A percentile compares a stretch with the other conserved stretches of the same genome.
Conservation (phyloP, 2,888 invertebrate genomes). For the Diarsia brunnea region DNA sequence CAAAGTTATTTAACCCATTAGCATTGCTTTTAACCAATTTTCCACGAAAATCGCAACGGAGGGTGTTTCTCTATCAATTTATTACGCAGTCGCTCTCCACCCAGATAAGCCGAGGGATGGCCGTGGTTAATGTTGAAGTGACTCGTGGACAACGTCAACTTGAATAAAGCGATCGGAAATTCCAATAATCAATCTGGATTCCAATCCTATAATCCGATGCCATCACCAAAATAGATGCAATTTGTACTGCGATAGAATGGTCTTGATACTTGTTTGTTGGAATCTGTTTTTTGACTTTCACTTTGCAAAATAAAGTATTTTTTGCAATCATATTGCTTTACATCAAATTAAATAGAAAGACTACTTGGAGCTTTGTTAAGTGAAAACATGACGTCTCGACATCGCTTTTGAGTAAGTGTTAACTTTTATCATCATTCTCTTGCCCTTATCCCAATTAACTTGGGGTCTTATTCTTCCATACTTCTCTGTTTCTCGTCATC, state of each 20-base stretch:
- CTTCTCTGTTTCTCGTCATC: no score
- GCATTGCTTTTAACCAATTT: slow-evolving; percentile 29
- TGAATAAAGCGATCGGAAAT: slow-evolving; percentile 73
- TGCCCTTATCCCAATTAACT: no score
- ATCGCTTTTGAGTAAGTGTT: not conserved
- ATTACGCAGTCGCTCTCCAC: slow-evolving; percentile 27
- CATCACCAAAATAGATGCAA: slow-evolving; percentile 74
- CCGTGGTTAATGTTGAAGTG: slow-evolving; percentile 46
- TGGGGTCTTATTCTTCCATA: no score
- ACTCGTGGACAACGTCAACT: slow-evolving; percentile 54
- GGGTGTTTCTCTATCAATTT: slow-evolving; percentile 39
- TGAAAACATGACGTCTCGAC: not conserved
- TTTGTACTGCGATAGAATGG: slow-evolving; percentile 37
- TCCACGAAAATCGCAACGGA: slow-evolving; percentile 8
- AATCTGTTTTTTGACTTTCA: not conserved
- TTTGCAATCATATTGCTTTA: no score
- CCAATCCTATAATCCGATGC: slow-evolving; percentile 75
- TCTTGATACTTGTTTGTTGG: slow-evolving; percentile 39
- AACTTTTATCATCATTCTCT: no score
- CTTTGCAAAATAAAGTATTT: not conserved
- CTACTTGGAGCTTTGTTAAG: no score
- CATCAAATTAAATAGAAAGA: no score
- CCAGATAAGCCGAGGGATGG: slow-evolving; percentile 40
- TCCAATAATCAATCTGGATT: slow-evolving; percentile 78
- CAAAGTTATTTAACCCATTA: slow-evolving; percentile 27